phyloP scores from a whole-genome alignment of 2,797 vertebrate species.

The Synanceia verrucosa region DNA sequence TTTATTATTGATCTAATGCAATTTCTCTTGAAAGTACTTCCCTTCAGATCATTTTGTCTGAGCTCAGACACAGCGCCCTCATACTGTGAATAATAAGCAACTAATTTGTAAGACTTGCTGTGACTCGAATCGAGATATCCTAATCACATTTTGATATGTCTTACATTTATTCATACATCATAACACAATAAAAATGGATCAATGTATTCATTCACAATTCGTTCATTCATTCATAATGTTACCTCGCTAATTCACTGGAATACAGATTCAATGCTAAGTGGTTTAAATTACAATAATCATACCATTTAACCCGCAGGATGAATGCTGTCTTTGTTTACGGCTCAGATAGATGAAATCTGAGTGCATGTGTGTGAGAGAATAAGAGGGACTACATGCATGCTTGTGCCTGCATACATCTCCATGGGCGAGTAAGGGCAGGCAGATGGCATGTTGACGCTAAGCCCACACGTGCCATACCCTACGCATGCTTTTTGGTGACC shows the following conservation, averaged over 20 bases:
- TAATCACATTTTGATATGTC: constrained; percentile 34
- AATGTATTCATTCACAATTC: constrained; percentile 44
- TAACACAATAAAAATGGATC: constrained; percentile 22
- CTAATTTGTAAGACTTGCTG: constrained; percentile 7
- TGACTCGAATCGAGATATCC: constrained; percentile 39
- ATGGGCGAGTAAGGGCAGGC: constrained; percentile 64
- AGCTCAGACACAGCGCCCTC: background rate
- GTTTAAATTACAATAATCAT: constrained; percentile 70
- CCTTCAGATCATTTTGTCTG: constrained; percentile 24
- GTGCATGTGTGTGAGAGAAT: constrained; percentile 23
- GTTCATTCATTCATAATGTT: constrained; percentile 40
- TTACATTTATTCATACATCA: constrained; percentile 37
- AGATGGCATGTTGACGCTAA: constrained; percentile 67
- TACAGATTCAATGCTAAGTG: constrained; percentile 42
- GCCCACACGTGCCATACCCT: constrained; percentile 70
- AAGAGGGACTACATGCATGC: constrained; percentile 28
- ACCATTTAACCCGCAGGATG: constrained; percentile 43
- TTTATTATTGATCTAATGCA: constrained; percentile 55
- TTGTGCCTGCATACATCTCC: constrained; percentile 57
- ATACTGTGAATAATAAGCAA: constrained; percentile 45
- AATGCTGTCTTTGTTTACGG: constrained; percentile 70
- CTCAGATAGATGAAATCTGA: constrained; percentile 55
- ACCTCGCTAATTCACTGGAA: constrained; percentile 21
- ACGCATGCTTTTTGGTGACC: constrained; percentile 67
- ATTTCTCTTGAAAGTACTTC: constrained; percentile 46